Evolutionary conservation across 2,797 vertebrate genomes (phyloP), one percentile per base, ranked within the genome.

Genomic region (Crocidura indochinensis): DNA sequence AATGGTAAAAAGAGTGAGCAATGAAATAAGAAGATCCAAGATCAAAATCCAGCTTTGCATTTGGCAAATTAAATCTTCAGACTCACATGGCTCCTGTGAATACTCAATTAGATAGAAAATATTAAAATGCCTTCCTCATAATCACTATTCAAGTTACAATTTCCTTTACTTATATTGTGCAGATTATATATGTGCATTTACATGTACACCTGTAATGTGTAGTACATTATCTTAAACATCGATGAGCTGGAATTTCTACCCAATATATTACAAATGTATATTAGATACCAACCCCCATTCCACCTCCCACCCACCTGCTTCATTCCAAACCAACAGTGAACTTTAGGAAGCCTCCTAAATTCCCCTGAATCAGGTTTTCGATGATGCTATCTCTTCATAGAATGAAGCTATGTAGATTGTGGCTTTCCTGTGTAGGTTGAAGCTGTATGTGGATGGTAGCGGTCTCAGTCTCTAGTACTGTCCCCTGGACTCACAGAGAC

Each of bases 291-390:
- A 12, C 2, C 14, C 6, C 0, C 47, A 29, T 1, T 19, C n/a
- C 4, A 11, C 14, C 11, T 46, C 29, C 14, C 0, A 14, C 0
- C 10, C 1, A 29, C 3, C 2, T 5, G 2, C 19, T 3, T 53
- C 31, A 68, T 71, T n/a, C 20, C 26, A 51, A 71, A 56, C n/a
- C 4, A 29, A 84, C 92, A 64, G 88, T 29, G 19, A 93, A 72
- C 31, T 84, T 83, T 27, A 44, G 26, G 72, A 64, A 90, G 62
- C 19, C 19, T 82, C 68, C 67, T 65, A 17, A 49, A 74, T 24
- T 24, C 27, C 22, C 38, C 1, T 2, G 68, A 82, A 67, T 65
- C 26, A 20, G 53, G 31, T 29, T 46, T 77, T n/a, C 51, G 29
- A 87, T 47, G 20, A 65, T 9, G 27, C 64, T 20, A 5, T 22